phyloP scores from a whole-genome alignment of 2,113 vertebrate genomes.

The Cynopterus brachyotis region DNA sequence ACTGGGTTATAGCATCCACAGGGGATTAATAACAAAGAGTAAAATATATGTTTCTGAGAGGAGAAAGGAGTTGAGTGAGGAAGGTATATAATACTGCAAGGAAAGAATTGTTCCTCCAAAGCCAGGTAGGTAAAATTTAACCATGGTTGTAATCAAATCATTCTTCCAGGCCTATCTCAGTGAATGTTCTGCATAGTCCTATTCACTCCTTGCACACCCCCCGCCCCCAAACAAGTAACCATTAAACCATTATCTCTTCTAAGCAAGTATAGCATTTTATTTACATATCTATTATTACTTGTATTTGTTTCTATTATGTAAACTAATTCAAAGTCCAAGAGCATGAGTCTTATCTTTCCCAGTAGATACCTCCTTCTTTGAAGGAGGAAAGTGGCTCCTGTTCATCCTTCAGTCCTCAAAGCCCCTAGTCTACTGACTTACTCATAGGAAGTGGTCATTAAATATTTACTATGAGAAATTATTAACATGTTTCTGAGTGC shows the following conservation, averaged over 20 bases:
- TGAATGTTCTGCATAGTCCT: not conserved
- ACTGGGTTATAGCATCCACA: not conserved
- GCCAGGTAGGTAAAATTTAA: not conserved
- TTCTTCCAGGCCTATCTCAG: not conserved
- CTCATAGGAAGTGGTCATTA: not conserved
- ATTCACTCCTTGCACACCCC: accelerated
- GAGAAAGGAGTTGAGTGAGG: not conserved
- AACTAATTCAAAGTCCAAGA: not conserved
- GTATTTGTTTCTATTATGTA: not conserved
- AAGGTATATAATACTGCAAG: not conserved
- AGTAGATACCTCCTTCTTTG: not conserved
- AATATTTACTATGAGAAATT: not conserved
- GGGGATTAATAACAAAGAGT: not conserved
- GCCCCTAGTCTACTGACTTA: not conserved
- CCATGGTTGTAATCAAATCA: not conserved
- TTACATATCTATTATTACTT: not conserved
- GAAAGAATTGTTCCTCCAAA: not conserved
- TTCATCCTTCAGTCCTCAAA: not conserved
- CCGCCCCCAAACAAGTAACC: not conserved
- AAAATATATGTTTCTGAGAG: not conserved
- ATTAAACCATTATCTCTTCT: not conserved
- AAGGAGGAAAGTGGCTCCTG: not conserved
- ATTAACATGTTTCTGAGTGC: slow-evolving; percentile 9
- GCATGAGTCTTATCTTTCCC: not conserved
- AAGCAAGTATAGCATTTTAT: not conserved